Base-by-base conservation (phyloP, 2,113 vertebrate genomes). In the Bufo bufo region DNA sequence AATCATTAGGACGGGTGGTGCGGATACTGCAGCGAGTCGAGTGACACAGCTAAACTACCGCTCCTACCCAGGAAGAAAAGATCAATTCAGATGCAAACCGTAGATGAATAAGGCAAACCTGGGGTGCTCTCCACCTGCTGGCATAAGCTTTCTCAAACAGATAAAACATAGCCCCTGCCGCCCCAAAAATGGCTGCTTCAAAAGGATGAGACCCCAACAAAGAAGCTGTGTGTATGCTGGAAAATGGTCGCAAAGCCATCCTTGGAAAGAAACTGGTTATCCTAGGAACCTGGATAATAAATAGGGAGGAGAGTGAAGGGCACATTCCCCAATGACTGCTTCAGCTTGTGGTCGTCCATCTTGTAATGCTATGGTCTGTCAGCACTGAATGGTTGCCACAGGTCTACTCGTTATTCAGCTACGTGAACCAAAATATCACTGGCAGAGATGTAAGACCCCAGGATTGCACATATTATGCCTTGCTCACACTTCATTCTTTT, bases 101-200 rank as follows among this genome's bases (percentile, higher is more conserved):
- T 87, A 90, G 79, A 83, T 92, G 91, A 93, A 95, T 93, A 92
- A 94, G 90, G 96, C 97, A 97, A 97, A 97, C 97, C 97, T 98
- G 95, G 92, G 93, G 16, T 90, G 91, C 93, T 93, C 94, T 95
- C 95, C 95, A 94, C 94, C 94, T 94, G 95, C 93, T 94, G 94
- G 92, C 90, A 94, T 95, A 94, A 94, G 95, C 93, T 93, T 93
- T 94, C 93, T 95, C 94, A 95, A 95, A 97, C 33, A 98, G 94
- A 94, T 93, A 95, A 94, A 95, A 96, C 93, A 97, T 89, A 93
- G 95, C 95, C 94, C 94, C 95, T 93, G 95, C 93, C 93, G 96
- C 93, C 93, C 94, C 95, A 93, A 97, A 94, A 91, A 95, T 91
- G 93, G 94, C 95, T 80, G 94, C 95, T 95, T 98, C 96, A 91